Evolutionary conservation across 2,113 vertebrate species (phyloP).

Genomic region (Cynoglossus semilaevis): DNA sequence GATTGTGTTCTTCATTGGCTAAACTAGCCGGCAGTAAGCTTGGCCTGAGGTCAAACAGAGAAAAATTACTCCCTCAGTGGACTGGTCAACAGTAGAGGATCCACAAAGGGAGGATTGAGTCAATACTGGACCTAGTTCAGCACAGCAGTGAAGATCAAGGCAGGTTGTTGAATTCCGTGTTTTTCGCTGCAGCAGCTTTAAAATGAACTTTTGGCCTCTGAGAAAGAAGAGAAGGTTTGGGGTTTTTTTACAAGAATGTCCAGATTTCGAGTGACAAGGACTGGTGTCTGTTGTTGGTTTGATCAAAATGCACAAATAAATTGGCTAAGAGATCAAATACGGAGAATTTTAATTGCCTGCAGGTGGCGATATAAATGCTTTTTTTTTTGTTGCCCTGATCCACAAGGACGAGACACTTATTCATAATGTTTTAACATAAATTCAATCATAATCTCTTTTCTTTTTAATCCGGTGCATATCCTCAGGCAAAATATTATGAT

Average conservation of each 20-base stretch:
- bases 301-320: too few relatives aligned
- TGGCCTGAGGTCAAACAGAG: conserved; percentile 69
- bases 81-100: conserved; percentile 59
- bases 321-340: too few relatives aligned
- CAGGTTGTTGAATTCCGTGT: conserved; percentile 40
- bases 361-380: too few relatives aligned
- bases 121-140: conserved; percentile 66
- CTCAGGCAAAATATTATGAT: too few relatives aligned
- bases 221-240: conserved; percentile 7
- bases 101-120: conserved; percentile 63
- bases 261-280: background rate
- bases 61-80: conserved; percentile 69
- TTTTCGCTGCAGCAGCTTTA: conserved; percentile 22
- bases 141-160: conserved; percentile 60
- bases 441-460: too few relatives aligned
- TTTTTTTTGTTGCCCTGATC: too few relatives aligned
- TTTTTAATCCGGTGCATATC: too few relatives aligned
- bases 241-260: conserved; percentile 6
- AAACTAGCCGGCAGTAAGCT: conserved; percentile 64
- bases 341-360: too few relatives aligned
- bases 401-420: too few relatives aligned
- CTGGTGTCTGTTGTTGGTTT: too few relatives aligned
- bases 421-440: too few relatives aligned
- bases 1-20: conserved; percentile 67
- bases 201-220: conserved; percentile 15